Evolutionary conservation across 2,888 invertebrate species (phyloP).

Genomic region (Macrophya annulata): DNA sequence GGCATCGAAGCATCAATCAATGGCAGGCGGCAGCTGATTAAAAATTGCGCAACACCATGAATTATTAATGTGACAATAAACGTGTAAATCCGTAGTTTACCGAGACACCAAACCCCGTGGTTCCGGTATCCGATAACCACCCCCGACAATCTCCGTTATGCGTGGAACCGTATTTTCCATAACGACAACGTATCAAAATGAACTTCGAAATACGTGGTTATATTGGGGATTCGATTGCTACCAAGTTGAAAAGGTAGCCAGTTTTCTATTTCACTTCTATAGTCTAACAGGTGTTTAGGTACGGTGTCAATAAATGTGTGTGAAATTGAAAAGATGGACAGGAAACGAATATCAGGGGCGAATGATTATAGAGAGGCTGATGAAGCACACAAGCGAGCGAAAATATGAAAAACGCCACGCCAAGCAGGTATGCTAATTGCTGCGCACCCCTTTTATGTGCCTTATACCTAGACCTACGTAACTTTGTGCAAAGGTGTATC

Average conservation of each 20-base stretch:
- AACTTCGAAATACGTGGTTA: constrained; percentile 1
- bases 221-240: constrained; percentile 3
- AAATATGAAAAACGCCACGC: constrained; percentile 24
- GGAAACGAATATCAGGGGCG: not conserved
- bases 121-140: constrained; percentile 32
- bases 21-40: constrained; percentile 77
- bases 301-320: not conserved
- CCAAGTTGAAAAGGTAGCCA: not conserved
- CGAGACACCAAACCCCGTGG: constrained; percentile 39
- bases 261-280: not conserved
- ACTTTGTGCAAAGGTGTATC: not conserved
- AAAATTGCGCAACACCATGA: constrained; percentile 77
- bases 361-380: not conserved
- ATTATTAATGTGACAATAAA: constrained; percentile 77
- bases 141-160: not conserved
- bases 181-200: constrained; percentile 16
- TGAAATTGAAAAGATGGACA: not conserved
- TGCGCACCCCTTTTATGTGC: constrained; percentile 16
- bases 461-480: not conserved
- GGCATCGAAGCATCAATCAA: constrained; percentile 73
- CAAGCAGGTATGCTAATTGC: constrained; percentile 45
- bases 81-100: constrained; percentile 69
- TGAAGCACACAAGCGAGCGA: constrained; percentile 12
- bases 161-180: constrained; percentile 3
- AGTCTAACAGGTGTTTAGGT: constrained; percentile 6